Base-by-base conservation (phyloP, 2,888 invertebrate genomes). In the Athetis lepigone region DNA sequence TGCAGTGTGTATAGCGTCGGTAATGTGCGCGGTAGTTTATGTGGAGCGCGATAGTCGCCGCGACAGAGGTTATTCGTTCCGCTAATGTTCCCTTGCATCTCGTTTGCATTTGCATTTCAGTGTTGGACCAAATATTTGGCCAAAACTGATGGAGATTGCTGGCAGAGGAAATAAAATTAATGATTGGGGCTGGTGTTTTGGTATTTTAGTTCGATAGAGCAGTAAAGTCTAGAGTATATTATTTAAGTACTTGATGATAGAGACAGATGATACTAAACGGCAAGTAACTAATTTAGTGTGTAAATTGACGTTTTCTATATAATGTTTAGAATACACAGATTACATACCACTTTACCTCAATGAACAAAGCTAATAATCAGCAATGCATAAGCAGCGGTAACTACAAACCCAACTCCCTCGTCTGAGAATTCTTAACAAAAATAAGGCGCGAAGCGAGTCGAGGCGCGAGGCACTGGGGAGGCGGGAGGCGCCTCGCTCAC, bases 1-100 rank as follows among this genome's bases (percentile, higher is more conserved):
- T 16, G 2, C 81, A 19, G 80, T 92, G 85, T 87, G 92, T 91
- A 57, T 45, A 29, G 4, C 29, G 62, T 70, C 83, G 86, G 92
- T 94, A 94, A 94, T 94, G 94, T 93, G 87, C 86, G 75, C 82
- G 77, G 89, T 94, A 93, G 93, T 95, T 95, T 94, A 94, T 95
- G 94, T 91, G 83, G 81, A 83, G 81, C 79, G 92, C 90, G 94
- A 95, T 95, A 95, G 93, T 90, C 90, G 88, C 87, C 81, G 80
- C 90, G 87, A 86, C 89, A 88, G 90, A 92, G 94, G 94, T 93
- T 94, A 93, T 92, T 93, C 94, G 93, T 94, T 93, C 86, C 86
- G 86, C 93, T 94, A 95, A 95, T 95, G 94, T 94, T 86, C 89
- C 82, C 84, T 85, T 85, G 89, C 92, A 87, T 90, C 90, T 92